phyloP scores from a whole-genome alignment of 2,888 invertebrate species.

The Brassicogethes aeneus region DNA sequence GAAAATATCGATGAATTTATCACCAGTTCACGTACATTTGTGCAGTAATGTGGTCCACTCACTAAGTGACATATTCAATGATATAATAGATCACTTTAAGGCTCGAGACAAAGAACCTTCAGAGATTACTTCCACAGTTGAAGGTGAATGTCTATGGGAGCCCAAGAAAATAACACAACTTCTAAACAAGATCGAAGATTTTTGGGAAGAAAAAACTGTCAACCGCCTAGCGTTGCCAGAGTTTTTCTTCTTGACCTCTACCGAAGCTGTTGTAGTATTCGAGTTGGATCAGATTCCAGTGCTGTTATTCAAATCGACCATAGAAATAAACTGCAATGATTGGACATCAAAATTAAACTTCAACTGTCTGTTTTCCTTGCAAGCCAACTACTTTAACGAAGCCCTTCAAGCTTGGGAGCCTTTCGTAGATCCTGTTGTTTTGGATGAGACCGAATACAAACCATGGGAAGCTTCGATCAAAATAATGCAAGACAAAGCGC shows the following conservation, averaged over 20 bases:
- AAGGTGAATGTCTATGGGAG: slow-evolving; percentile 60
- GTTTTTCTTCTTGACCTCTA: slow-evolving; percentile 37
- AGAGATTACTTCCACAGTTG: slow-evolving; percentile 31
- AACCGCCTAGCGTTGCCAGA: slow-evolving; percentile 14
- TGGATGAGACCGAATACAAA: slow-evolving; percentile 55
- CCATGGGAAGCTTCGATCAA: slow-evolving; percentile 66
- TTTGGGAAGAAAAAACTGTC: slow-evolving; percentile 5
- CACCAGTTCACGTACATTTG: slow-evolving; percentile 61
- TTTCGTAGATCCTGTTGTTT: slow-evolving; percentile 63
- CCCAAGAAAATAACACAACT: slow-evolving; percentile 51
- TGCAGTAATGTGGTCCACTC: slow-evolving; percentile 67
- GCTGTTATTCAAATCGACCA: slow-evolving; percentile 46
- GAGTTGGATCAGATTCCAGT: slow-evolving; percentile 55
- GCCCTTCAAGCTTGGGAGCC: slow-evolving; percentile 66
- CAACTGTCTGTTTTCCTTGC: slow-evolving; percentile 38
- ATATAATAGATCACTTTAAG: slow-evolving; percentile 39
- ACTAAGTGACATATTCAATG: slow-evolving; percentile 47
- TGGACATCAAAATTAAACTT: slow-evolving; percentile 50
- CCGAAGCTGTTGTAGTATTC: slow-evolving; percentile 53
- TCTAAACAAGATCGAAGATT: slow-evolving; percentile 12
- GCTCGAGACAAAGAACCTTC: slow-evolving; percentile 29
- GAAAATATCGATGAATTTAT: slow-evolving; percentile 55
- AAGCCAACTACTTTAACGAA: slow-evolving; percentile 42
- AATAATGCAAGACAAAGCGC: slow-evolving; percentile 46
- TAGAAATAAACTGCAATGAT: slow-evolving; percentile 53